Evolutionary conservation across 1,140 invertebrate species (phyloP).

Genomic region (Lineus longissimus): DNA sequence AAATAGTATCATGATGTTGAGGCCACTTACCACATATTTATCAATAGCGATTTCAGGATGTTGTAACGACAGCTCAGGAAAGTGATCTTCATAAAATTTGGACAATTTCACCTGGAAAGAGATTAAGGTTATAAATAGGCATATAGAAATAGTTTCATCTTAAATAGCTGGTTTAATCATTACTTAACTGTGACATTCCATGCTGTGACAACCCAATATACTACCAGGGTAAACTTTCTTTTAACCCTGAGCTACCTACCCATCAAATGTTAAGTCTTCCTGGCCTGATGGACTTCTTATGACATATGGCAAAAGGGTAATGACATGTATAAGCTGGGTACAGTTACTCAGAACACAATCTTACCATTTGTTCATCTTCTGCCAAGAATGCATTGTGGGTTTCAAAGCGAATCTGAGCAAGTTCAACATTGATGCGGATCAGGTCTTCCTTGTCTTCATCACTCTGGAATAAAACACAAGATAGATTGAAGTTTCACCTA

Average conservation of each 20-base stretch:
- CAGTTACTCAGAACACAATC: not conserved
- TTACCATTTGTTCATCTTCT: conserved; percentile 1
- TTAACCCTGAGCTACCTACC: too few relatives aligned
- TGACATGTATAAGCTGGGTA: not conserved
- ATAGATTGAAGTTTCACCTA: not conserved
- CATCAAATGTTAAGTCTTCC: too few relatives aligned
- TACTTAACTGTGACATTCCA: too few relatives aligned
- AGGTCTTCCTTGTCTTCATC: not conserved
- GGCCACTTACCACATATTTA: not conserved
- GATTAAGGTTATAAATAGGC: too few relatives aligned
- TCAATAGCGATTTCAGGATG: not conserved
- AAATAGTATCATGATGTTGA: too few relatives aligned
- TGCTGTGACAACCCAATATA: too few relatives aligned
- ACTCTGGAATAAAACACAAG: not conserved
- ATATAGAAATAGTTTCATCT: too few relatives aligned
- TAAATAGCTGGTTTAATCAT: too few relatives aligned
- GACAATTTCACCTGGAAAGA: not conserved
- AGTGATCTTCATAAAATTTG: not conserved
- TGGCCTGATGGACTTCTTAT: not conserved
- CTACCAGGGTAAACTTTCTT: too few relatives aligned
- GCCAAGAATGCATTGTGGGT: not conserved
- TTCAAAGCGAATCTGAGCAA: not conserved
- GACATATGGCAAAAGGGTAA: not conserved
- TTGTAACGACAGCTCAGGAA: not conserved
- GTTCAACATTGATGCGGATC: not conserved